Base-by-base conservation (phyloP, 2,888 invertebrate species). In the Fragum whitleyi region DNA sequence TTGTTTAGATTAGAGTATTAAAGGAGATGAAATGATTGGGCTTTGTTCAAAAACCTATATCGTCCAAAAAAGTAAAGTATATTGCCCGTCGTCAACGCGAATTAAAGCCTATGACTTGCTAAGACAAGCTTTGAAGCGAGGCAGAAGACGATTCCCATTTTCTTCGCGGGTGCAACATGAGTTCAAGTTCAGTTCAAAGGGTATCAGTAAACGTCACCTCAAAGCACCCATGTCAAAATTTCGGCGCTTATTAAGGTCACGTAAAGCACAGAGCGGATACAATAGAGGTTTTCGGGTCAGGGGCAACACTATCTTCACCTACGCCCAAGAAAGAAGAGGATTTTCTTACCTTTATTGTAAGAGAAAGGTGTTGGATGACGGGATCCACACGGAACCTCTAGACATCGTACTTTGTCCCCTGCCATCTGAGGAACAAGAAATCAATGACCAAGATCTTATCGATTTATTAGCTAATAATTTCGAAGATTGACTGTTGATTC, bases 321-420 rank as follows among this genome's bases (percentile, higher is more conserved):
- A 76, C 51, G 65, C 29, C 23, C 80, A 76, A 32, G 73, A 76
- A 19, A 47, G 75, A 68, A 28, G 68, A 26, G 79, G 81, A 6
- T 81, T 81, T 36, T 74, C 78, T 59, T 77, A 81, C 51, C 57
- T 77, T 11, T 81, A 81, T 42, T 81, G 81, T 42, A 81, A 81
- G 39, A 59, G 81, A 59, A 74, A 67, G 32, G 81, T 81, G 0
- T 53, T 74, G 28, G 62, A 77, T 3, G 74, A 77, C 71, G 77
- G 77, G 1, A 77, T 81, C 36, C 70, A 75, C 26, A 81, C 81
- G 26, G 68, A n/a, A 6, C 82, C 82, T 47, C 65, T 82, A 21
- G n/a, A n/a, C n/a, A n/a, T n/a, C n/a, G n/a, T n/a, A n/a, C n/a
- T n/a, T n/a, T n/a, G n/a, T n/a, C n/a, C n/a, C 73, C 75, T 26